These are phyloP conservation scores for Rhinoptilus africanus DNA, from an alignment of 2,113 vertebrate species.

Conservation along the genomic window DNA sequence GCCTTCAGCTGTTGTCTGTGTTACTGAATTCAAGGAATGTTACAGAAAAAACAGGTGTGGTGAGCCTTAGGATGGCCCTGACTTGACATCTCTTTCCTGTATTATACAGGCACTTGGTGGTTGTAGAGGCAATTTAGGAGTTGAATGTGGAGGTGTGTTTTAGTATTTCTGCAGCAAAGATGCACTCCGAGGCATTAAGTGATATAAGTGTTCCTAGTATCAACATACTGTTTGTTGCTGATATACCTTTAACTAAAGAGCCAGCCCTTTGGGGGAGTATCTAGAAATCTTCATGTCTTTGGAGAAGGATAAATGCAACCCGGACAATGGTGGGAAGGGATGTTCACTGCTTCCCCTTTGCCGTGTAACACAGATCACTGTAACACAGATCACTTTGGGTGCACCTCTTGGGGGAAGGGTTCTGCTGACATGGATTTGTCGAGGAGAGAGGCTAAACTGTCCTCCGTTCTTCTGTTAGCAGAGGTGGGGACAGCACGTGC, in stretches of 20 bases:
- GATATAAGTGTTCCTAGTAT: neutral
- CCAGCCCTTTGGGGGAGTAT: neutral
- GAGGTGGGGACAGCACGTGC: fast-evolving
- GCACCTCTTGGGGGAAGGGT: fast-evolving
- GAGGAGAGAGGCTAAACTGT: neutral
- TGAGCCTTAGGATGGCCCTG: neutral
- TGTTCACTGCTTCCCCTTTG: fast-evolving
- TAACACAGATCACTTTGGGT: fast-evolving
- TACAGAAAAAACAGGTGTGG: neutral
- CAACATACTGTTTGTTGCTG: neutral
- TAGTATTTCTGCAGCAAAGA: neutral
- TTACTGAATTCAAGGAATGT: neutral
- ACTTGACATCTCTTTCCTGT: neutral
- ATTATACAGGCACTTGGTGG: neutral
- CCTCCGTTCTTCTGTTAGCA: neutral
- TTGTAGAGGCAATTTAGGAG: neutral
- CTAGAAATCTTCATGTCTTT: neutral
- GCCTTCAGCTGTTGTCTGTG: neutral
- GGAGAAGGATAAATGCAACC: neutral
- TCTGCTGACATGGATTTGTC: neutral
- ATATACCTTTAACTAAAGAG: neutral
- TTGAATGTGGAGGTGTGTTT: neutral
- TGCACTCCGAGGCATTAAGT: neutral
- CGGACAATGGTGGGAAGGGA: neutral
- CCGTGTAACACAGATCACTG: fast-evolving